These are phyloP conservation scores for Lerista edwardsae DNA, from an alignment of 2,797 vertebrate genomes.

Conservation along the genomic window DNA sequence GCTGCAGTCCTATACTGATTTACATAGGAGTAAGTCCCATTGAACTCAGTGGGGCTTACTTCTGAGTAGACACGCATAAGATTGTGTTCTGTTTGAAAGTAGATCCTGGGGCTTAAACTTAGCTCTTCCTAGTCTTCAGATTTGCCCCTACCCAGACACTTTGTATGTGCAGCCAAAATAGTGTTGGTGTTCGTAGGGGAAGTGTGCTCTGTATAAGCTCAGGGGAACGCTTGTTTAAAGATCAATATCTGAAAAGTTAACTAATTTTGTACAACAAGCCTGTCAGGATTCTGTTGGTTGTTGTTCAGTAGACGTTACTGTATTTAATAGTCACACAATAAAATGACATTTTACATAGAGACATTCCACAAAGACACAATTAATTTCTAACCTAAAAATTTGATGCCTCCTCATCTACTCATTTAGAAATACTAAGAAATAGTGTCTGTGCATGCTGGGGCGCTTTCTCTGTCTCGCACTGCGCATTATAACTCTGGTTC, in stretches of 20 bases:
- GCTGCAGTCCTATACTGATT: too few species aligned
- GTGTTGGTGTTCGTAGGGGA: not conserved
- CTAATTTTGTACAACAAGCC: too few species aligned
- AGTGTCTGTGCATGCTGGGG: too few species aligned
- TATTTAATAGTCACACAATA: not conserved
- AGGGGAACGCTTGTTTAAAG: not conserved
- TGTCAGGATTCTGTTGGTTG: not conserved
- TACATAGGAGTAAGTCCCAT: too few species aligned
- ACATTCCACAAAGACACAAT: not conserved
- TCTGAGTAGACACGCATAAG: too few species aligned
- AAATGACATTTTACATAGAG: too few species aligned
- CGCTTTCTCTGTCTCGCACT: not conserved
- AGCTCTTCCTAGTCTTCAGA: not conserved
- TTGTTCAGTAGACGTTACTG: too few species aligned
- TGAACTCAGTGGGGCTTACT: too few species aligned
- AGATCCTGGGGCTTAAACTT: not conserved
- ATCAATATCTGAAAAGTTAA: not conserved
- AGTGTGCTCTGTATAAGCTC: not conserved
- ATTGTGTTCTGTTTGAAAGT: not conserved
- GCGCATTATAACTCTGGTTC: too few species aligned
- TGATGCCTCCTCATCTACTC: too few species aligned
- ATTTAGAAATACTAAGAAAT: too few species aligned
- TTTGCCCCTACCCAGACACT: too few species aligned
- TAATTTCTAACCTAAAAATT: not conserved
- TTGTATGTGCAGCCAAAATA: rapidly evolving